phyloP scores from a whole-genome alignment of 2,888 invertebrate genomes.

The Acanthosoma haemorrhoidale region DNA sequence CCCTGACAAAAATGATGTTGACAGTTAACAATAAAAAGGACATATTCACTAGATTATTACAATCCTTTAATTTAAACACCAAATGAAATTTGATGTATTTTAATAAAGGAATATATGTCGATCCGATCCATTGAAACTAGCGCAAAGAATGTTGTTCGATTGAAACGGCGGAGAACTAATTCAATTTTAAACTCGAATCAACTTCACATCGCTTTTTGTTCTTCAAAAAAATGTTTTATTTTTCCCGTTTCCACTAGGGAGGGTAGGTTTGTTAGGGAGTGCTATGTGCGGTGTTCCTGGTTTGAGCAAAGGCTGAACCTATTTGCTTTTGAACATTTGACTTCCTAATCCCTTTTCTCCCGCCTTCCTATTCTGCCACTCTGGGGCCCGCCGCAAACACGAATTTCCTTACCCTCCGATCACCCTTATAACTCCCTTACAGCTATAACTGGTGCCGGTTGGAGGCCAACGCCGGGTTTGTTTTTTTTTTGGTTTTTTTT shows the following conservation, averaged over 20 bases:
- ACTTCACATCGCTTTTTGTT: too few species aligned
- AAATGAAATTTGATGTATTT: too few species aligned
- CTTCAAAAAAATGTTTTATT: not conserved
- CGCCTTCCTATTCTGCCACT: not conserved
- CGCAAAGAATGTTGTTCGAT: too few species aligned
- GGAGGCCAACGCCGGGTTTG: not conserved
- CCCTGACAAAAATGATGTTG: too few species aligned
- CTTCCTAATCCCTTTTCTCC: slow-evolving; percentile 14
- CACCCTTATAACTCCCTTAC: not conserved
- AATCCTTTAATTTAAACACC: too few species aligned
- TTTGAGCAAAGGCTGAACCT: slow-evolving; percentile 4
- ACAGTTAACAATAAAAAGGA: too few species aligned
- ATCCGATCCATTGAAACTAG: too few species aligned
- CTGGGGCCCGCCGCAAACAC: not conserved
- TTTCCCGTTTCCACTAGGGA: not conserved
- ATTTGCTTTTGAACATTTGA: slow-evolving; percentile 12
- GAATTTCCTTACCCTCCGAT: not conserved
- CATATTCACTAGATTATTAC: too few species aligned
- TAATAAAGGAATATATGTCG: too few species aligned
- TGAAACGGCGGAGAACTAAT: too few species aligned
- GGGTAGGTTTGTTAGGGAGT: not conserved
- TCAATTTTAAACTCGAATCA: too few species aligned
- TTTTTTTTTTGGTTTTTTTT: too few species aligned
- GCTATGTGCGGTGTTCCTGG: not conserved
- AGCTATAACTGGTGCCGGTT: not conserved